Evolutionary conservation across 2,888 invertebrate genomes (phyloP).

Genomic region (Sminthurinus aureus): DNA sequence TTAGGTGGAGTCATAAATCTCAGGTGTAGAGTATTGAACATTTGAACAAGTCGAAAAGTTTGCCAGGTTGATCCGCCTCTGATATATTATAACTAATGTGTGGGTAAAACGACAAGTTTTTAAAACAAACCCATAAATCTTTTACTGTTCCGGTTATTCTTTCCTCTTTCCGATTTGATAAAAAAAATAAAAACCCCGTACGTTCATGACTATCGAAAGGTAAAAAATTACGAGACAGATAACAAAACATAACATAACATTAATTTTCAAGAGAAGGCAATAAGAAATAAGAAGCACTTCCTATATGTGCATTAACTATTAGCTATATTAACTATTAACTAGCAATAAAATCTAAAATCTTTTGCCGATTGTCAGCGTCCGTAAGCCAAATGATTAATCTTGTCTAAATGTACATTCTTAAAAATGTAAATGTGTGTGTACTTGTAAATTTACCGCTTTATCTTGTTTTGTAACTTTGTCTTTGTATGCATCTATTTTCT

Average conservation of each 20-base stretch:
- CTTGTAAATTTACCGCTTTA: slow-evolving; percentile 17
- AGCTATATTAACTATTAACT: not conserved
- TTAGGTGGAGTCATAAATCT: slow-evolving; percentile 41
- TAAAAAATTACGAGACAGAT: no score
- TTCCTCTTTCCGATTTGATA: slow-evolving; percentile 15
- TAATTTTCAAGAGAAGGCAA: no score
- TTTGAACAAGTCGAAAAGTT: slow-evolving; percentile 29
- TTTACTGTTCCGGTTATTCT: slow-evolving; percentile 28
- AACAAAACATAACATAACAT: no score
- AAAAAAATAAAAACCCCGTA: no score
- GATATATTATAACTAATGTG: slow-evolving; percentile 38
- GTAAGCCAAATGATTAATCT: not conserved
- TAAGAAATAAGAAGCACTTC: no score
- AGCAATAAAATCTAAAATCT: not conserved
- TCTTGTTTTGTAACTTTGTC: slow-evolving; percentile 9
- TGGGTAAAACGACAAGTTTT: slow-evolving; percentile 39
- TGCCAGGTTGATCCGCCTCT: slow-evolving; percentile 42
- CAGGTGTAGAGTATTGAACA: slow-evolving; percentile 37
- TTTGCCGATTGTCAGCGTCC: not conserved
- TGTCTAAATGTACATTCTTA: not conserved
- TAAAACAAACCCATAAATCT: slow-evolving; percentile 42
- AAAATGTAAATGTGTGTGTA: not conserved
- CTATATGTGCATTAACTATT: not conserved
- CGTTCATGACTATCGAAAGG: no score
- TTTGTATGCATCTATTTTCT: not conserved